Conservation (phyloP, 2,113 vertebrate species). For the Promerops cafer region DNA sequence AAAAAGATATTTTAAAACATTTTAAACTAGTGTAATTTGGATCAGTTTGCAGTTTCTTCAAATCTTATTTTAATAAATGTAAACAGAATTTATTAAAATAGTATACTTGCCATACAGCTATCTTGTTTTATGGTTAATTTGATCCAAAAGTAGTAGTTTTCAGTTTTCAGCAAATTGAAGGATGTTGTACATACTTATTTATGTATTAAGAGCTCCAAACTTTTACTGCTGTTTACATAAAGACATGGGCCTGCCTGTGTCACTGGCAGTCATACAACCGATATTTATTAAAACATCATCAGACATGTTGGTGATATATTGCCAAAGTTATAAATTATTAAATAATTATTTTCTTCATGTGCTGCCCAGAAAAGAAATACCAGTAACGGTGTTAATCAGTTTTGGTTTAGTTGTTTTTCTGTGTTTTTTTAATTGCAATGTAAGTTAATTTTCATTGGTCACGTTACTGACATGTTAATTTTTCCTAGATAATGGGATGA, state of each 20-base stretch:
- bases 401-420: rapidly evolving
- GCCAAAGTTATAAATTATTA: background rate
- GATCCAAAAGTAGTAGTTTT: background rate
- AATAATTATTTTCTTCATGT: background rate
- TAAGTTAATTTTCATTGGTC: background rate
- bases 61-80: background rate
- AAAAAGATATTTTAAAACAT: background rate
- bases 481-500: background rate
- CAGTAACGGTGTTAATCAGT: background rate
- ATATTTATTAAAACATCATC: background rate
- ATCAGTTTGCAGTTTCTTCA: background rate
- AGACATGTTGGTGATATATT: background rate
- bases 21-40: background rate
- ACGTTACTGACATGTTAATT: background rate
- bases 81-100: background rate
- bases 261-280: background rate
- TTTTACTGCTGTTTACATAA: background rate
- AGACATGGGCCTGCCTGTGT: background rate
- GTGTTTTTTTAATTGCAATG: rapidly evolving
- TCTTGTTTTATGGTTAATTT: background rate
- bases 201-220: background rate
- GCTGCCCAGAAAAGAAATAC: background rate
- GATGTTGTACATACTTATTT: background rate
- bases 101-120: background rate
- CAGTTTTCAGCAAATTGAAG: background rate